Conservation (phyloP, 1,140 invertebrate genomes). For the Drosophila parvula region DNA sequence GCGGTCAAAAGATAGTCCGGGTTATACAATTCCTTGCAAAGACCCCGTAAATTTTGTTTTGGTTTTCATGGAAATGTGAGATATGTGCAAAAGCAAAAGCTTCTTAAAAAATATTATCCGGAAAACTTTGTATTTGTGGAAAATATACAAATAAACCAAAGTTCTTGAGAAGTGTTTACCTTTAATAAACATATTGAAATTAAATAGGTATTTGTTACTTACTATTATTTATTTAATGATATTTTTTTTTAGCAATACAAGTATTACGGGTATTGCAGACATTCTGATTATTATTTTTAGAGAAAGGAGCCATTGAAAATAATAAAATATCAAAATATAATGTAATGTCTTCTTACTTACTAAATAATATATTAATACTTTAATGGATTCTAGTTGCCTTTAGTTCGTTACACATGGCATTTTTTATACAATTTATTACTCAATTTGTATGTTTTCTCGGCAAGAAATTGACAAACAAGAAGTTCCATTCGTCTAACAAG, state of each 20-base stretch:
- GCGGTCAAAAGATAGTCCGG: background rate
- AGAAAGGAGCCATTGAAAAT: background rate
- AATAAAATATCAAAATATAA: background rate
- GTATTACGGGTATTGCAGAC: too few species aligned
- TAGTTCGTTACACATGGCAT: too few species aligned
- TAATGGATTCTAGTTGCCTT: background rate
- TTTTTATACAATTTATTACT: background rate
- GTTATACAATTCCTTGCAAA: background rate
- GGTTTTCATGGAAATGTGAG: background rate
- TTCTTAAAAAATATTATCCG: background rate
- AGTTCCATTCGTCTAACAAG: background rate
- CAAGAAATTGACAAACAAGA: constrained; percentile 8
- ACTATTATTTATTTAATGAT: too few species aligned
- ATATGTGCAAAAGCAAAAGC: background rate
- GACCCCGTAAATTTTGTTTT: background rate
- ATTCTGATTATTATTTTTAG: too few species aligned
- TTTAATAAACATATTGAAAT: background rate
- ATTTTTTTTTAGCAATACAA: too few species aligned
- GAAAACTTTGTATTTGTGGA: background rate
- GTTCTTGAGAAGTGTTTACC: background rate
- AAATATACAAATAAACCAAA: background rate
- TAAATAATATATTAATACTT: background rate
- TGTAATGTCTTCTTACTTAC: background rate
- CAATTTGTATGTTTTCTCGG: constrained; percentile 3
- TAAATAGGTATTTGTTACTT: background rate